Evolutionary conservation across 2,797 vertebrate genomes (phyloP).

Genomic region (Acanthiza pusilla): DNA sequence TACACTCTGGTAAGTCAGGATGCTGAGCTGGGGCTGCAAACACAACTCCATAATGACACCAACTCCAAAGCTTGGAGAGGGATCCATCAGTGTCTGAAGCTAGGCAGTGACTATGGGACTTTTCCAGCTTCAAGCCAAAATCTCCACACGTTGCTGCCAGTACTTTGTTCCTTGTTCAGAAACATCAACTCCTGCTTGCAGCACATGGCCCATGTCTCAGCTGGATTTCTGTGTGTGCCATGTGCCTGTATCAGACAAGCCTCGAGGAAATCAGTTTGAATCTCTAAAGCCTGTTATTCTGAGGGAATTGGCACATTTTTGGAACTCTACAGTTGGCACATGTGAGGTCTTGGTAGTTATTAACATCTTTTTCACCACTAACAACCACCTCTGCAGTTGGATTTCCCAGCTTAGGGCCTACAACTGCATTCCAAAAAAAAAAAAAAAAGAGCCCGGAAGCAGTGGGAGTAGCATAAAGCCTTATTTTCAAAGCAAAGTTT

Average conservation of each 20-base stretch:
- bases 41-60: not conserved
- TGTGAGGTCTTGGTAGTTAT: not conserved
- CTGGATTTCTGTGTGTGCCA: not conserved
- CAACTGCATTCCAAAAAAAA: not conserved
- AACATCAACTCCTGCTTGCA: not conserved
- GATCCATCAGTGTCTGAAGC: not conserved
- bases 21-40: not conserved
- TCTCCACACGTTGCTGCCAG: not conserved
- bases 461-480: not conserved
- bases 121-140: not conserved
- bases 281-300: not conserved
- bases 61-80: not conserved
- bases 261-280: not conserved
- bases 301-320: not conserved
- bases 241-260: not conserved
- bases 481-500: not conserved
- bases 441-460: not conserved
- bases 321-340: not conserved
- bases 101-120: accelerated
- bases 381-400: not conserved
- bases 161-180: not conserved
- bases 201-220: accelerated
- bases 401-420: not conserved
- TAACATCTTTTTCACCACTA: not conserved
- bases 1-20: not conserved